A percentile compares a stretch with the other conserved stretches of the same genome.
These are phyloP conservation scores for Calidris pygmaea DNA, from an alignment of 2,113 vertebrate species.

Conservation along the genomic window DNA sequence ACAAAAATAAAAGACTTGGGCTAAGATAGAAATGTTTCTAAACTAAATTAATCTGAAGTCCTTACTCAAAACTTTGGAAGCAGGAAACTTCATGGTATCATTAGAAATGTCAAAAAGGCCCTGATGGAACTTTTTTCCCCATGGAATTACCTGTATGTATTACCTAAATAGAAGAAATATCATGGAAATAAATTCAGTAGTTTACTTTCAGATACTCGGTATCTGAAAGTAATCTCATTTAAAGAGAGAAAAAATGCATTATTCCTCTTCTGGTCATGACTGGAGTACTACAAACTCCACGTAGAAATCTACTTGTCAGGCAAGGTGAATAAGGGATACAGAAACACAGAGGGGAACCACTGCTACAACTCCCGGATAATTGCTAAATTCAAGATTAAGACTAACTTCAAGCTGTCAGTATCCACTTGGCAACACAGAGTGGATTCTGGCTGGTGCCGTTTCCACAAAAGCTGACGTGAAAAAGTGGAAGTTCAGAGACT, in stretches of 20 bases:
- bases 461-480: background rate
- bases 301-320: background rate
- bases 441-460: fast-evolving
- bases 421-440: fast-evolving
- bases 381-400: background rate
- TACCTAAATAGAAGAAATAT: background rate
- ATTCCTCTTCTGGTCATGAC: background rate
- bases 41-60: background rate
- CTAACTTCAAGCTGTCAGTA: background rate
- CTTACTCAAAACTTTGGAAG: background rate
- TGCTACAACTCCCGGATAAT: background rate
- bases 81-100: background rate
- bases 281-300: background rate
- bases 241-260: background rate
- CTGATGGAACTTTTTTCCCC: background rate
- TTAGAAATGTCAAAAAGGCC: background rate
- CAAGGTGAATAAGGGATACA: fast-evolving
- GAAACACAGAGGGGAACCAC: background rate
- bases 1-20: background rate
- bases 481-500: background rate
- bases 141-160: background rate
- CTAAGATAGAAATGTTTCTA: background rate
- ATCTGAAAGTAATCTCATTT: background rate
- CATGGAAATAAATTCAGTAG: background rate
- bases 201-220: background rate